These are phyloP conservation scores for Spodoptera exigua DNA, from an alignment of 2,888 invertebrate species.

Conservation along the genomic window DNA sequence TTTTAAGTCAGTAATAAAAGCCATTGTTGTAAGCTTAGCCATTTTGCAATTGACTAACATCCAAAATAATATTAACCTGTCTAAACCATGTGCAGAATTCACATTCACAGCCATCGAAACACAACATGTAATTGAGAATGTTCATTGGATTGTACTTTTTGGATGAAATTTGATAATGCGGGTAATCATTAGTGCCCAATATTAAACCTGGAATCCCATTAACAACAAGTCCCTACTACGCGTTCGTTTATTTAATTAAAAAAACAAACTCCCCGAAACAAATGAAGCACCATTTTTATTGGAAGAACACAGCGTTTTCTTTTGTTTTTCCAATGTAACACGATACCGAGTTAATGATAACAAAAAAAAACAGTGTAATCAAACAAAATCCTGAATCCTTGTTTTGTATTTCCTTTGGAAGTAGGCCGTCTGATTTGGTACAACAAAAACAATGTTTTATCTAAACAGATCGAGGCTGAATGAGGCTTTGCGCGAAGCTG, in stretches of 20 bases:
- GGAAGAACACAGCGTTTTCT: not conserved
- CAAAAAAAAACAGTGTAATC: constrained; percentile 26
- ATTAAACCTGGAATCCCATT: no score
- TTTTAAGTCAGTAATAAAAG: no score
- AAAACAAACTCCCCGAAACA: constrained; percentile 5
- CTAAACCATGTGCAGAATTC: no score
- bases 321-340: constrained; percentile 3
- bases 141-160: constrained; percentile 31
- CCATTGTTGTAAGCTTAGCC: no score
- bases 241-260: constrained; percentile 5
- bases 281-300: constrained; percentile 3
- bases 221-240: not conserved
- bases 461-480: constrained; percentile 92
- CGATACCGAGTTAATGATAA: constrained; percentile 24
- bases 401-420: constrained; percentile 36
- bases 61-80: no score
- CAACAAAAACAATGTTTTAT: constrained; percentile 64
- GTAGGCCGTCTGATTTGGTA: constrained; percentile 47
- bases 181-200: constrained; percentile 6
- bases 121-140: constrained; percentile 26
- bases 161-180: constrained; percentile 17
- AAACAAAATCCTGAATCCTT: constrained; percentile 37
- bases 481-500: constrained; percentile 93
- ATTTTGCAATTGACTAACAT: no score
- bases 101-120: constrained; percentile 31